phyloP scores from a whole-genome alignment of 2,113 vertebrate species.

The Cathartes aura region DNA sequence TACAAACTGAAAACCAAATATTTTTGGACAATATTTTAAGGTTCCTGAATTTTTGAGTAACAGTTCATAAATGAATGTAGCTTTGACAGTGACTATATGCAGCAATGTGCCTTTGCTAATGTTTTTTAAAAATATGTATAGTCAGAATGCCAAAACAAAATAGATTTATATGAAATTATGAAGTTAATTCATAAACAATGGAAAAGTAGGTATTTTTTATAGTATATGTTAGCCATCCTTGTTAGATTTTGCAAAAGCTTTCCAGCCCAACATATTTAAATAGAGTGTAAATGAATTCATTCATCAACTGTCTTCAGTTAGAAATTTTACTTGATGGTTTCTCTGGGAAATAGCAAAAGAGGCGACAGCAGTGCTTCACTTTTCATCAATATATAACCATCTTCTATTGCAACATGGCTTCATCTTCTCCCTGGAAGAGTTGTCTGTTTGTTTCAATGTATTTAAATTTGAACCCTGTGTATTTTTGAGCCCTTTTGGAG shows the following conservation, averaged over 20 bases:
- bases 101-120: neutral
- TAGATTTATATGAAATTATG: neutral
- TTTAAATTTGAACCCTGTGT: neutral
- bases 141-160: neutral
- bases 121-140: neutral
- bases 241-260: neutral
- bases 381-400: neutral
- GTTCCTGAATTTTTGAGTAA: neutral
- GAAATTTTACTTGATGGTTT: neutral
- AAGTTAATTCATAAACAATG: neutral
- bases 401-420: neutral
- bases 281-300: neutral
- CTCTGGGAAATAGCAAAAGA: neutral
- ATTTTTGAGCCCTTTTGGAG: neutral
- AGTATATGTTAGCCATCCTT: neutral
- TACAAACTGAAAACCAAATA: neutral
- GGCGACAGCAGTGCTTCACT: fast-evolving
- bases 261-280: neutral
- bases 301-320: neutral
- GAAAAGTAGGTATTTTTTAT: neutral
- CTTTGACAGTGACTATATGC: neutral
- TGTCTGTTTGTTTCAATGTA: neutral
- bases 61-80: neutral
- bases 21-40: neutral
- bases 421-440: neutral